A percentile compares a stretch with the other conserved stretches of the same genome.
Conservation (phyloP, 2,113 vertebrate species). For the Dipodomys stephensi region DNA sequence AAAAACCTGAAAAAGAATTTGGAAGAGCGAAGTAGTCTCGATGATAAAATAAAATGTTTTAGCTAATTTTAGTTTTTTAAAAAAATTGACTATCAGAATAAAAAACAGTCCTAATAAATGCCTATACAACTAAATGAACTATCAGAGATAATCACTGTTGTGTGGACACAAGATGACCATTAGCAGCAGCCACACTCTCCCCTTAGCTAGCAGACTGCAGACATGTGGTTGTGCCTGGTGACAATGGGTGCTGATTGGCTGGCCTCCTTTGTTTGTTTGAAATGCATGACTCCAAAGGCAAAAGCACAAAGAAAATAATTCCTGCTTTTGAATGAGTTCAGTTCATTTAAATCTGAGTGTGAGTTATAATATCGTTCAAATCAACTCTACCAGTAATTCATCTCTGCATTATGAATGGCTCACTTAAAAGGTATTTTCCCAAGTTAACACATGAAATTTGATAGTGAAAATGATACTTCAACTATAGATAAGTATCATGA, state of each 20-base stretch:
- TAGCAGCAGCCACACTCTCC: not conserved
- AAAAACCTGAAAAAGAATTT: not conserved
- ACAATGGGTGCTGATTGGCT: not conserved
- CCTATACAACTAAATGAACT: not conserved
- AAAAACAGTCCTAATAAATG: not conserved
- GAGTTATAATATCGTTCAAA: not conserved
- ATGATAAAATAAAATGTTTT: not conserved
- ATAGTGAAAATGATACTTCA: not conserved
- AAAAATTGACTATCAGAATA: conserved; percentile 2
- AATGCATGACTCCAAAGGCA: not conserved
- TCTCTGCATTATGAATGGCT: not conserved
- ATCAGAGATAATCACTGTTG: not conserved
- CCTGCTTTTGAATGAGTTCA: not conserved
- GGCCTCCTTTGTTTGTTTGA: not conserved
- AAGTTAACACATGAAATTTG: not conserved
- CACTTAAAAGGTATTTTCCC: conserved; percentile 3
- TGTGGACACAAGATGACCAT: not conserved
- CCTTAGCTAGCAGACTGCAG: not conserved
- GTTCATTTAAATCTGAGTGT: not conserved
- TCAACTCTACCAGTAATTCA: not conserved
- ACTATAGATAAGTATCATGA: not conserved
- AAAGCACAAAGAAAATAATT: not conserved
- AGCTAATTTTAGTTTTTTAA: not conserved
- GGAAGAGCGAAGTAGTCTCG: not conserved
- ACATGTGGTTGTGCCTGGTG: not conserved